Base-by-base conservation (phyloP, 2,888 invertebrate genomes). In the Brachynemurus nebulosus region DNA sequence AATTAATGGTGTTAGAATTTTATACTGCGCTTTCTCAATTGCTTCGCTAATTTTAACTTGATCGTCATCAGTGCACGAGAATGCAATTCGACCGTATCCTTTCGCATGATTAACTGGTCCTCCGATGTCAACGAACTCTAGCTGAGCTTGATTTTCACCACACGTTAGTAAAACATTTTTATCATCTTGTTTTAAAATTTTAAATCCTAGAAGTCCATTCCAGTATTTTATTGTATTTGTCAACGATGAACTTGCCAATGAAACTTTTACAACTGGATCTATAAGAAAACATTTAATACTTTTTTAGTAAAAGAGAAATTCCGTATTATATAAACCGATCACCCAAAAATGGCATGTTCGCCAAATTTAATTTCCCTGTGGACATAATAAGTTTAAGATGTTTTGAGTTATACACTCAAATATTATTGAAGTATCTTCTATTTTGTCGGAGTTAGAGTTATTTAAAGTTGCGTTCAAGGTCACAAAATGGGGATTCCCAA, bases 31-130 rank as follows among this genome's bases (percentile, higher is more conserved):
- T 4, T 77, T 74, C 52, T 78, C 75, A 47, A 95, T 78, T 51
- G 70, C 74, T 49, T 77, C 65, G 58, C 90, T 80, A 40, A 97
- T 80, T 35, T 64, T 65, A n/a, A 80, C 75, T 56, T 93, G 83
- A 54, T 86, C 71, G 11, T 72, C 70, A 51, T 72, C 69, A 0
- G 95, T 93, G 52, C 89, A 83, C 0, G 92, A 78, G 66, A 96
- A 97, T 0, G 98, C 97, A 55, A 95, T 89, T 45, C 97, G 77
- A 0, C 97, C 97, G 67, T 86, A 96, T 0, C 93, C 93, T 59
- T 85, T 80, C 2, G 83, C 92, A 52, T 85, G 84, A 59, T 92
- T 75, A 3, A 97, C 70, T 23, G 76, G 66, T 40, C 60, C 66
- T 47, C 71, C 78, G 56, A 83, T 80, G 54, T 80, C 72, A 52